These are phyloP conservation scores for Blastobasis lacticolella DNA, from an alignment of 2,888 invertebrate genomes.

Conservation along the genomic window DNA sequence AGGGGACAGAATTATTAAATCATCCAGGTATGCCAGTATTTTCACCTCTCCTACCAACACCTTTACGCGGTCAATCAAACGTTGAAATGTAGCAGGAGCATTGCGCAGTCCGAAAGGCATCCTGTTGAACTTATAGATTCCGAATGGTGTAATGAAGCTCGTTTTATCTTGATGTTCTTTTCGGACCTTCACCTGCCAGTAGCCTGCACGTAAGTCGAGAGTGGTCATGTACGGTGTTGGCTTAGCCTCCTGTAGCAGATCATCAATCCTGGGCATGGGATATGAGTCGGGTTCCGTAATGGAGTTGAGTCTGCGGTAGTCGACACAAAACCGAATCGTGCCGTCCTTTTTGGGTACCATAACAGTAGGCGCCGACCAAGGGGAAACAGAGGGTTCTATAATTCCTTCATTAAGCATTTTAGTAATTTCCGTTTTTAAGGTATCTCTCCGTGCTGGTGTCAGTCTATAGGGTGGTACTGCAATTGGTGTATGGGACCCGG, in stretches of 20 bases:
- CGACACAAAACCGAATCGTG: constrained; percentile 19
- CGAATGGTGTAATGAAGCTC: constrained; percentile 29
- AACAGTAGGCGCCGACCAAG: constrained; percentile 34
- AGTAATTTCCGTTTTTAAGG: constrained; percentile 17
- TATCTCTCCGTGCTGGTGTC: too few relatives aligned
- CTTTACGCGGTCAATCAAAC: constrained; percentile 15
- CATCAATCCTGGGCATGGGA: constrained; percentile 40
- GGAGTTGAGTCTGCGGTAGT: too few relatives aligned
- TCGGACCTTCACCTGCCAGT: constrained; percentile 20
- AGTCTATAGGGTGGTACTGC: too few relatives aligned
- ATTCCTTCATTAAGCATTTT: constrained; percentile 24
- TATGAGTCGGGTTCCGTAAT: constrained; percentile 27
- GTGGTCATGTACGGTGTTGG: constrained; percentile 21
- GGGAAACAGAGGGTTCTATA: constrained; percentile 27
- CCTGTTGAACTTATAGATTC: constrained; percentile 16
- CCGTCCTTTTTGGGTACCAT: constrained; percentile 32
- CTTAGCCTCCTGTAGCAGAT: constrained; percentile 25
- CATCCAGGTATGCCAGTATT: constrained; percentile 20
- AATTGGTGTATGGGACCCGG: constrained; percentile 14
- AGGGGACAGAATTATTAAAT: constrained; percentile 18
- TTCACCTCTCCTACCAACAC: constrained; percentile 6
- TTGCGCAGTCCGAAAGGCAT: constrained; percentile 17
- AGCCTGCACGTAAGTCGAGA: constrained; percentile 21
- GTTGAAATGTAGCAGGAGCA: constrained; percentile 20
- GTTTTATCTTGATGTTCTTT: constrained; percentile 25